Conservation (phyloP, 2,797 vertebrate genomes). For the Malurus splendens region DNA sequence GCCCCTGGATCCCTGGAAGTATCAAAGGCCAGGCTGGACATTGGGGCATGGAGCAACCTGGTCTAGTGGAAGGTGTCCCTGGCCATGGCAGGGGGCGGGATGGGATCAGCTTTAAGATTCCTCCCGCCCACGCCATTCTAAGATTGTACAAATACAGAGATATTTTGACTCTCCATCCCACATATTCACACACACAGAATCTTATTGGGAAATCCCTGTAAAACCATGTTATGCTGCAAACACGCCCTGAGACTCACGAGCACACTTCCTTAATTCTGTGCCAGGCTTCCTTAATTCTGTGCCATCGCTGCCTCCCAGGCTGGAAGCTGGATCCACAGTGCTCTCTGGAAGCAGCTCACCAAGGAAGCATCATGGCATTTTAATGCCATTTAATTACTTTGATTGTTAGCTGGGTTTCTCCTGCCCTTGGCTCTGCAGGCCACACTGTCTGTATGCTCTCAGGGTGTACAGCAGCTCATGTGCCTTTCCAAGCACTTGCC, state of each 20-base stretch:
- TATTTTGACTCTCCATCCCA: neutral
- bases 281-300: too few relatives aligned
- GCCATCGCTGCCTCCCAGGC: neutral
- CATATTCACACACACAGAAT: fast-evolving
- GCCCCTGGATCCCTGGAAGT: neutral
- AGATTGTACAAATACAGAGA: neutral
- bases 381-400: neutral
- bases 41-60: neutral
- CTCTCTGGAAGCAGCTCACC: neutral
- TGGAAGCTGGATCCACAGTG: neutral
- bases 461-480: fast-evolving
- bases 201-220: neutral
- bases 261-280: neutral
- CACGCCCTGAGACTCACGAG: fast-evolving
- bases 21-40: fast-evolving
- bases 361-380: neutral
- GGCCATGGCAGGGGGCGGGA: neutral
- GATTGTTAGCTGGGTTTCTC: neutral
- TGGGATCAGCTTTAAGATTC: neutral
- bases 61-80: fast-evolving
- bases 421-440: fast-evolving
- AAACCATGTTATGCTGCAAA: fast-evolving
- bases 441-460: fast-evolving
- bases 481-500: neutral
- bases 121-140: neutral